phyloP scores from a whole-genome alignment of 2,888 invertebrate genomes.

The Nephrotoma appendiculata region DNA sequence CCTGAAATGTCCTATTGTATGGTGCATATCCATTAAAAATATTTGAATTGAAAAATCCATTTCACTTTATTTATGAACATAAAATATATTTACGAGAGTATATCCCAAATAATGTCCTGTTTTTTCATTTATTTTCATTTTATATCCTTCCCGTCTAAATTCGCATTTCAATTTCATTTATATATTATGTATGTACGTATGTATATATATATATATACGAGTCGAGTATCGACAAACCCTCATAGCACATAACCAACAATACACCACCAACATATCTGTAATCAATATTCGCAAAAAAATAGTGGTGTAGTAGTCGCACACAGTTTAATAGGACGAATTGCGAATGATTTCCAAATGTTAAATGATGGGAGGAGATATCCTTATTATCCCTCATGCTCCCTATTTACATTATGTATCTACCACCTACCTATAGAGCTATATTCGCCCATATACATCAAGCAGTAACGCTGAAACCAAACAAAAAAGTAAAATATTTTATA shows the following conservation, averaged over 20 bases:
- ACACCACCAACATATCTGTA: background rate
- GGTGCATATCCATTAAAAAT: background rate
- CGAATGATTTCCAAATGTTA: background rate
- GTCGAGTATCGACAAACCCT: background rate
- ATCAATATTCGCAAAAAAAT: background rate
- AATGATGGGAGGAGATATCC: background rate
- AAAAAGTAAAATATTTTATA: background rate
- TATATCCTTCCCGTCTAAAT: background rate
- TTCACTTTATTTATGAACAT: background rate
- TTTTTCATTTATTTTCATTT: background rate
- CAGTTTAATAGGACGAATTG: background rate
- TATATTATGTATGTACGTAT: background rate
- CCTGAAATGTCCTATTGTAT: background rate
- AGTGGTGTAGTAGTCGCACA: background rate
- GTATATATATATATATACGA: background rate
- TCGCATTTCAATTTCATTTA: background rate
- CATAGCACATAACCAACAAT: background rate
- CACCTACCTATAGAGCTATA: background rate
- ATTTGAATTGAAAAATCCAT: background rate
- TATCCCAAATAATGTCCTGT: background rate
- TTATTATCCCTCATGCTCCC: background rate
- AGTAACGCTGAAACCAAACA: background rate
- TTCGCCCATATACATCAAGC: background rate
- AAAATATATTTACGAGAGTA: background rate
- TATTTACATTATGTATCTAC: background rate